Evolutionary conservation across 2,113 vertebrate genomes (phyloP).

Genomic region (Odontophorus gujanensis): DNA sequence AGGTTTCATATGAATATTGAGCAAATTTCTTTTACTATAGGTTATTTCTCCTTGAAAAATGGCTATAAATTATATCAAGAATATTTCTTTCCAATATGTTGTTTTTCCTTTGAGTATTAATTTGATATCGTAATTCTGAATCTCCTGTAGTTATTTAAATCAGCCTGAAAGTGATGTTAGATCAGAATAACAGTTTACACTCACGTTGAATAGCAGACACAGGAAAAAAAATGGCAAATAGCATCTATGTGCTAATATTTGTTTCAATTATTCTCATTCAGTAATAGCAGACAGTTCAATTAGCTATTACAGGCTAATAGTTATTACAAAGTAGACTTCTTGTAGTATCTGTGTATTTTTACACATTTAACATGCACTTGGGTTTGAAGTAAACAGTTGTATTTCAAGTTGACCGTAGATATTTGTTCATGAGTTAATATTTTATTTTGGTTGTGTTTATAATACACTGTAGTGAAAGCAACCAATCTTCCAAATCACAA

Average conservation of each 20-base stretch:
- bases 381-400: neutral
- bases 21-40: neutral
- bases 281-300: neutral
- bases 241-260: neutral
- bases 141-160: neutral
- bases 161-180: neutral
- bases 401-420: neutral
- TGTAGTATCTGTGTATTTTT: neutral
- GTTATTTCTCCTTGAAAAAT: neutral
- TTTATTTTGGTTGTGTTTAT: neutral
- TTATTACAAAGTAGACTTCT: conserved; percentile 22
- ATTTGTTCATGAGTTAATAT: neutral
- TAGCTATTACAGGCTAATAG: neutral
- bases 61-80: neutral
- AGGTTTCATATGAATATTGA: neutral
- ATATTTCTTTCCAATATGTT: neutral
- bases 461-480: neutral
- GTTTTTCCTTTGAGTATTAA: neutral
- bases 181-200: neutral
- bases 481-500: neutral
- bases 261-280: neutral
- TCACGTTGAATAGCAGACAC: neutral
- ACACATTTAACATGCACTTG: neutral
- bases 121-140: neutral
- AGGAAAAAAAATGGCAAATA: neutral